A percentile compares a stretch with the other conserved stretches of the same genome.
Conservation (phyloP, 2,888 invertebrate species). For the Agonopterix subpropinquella region DNA sequence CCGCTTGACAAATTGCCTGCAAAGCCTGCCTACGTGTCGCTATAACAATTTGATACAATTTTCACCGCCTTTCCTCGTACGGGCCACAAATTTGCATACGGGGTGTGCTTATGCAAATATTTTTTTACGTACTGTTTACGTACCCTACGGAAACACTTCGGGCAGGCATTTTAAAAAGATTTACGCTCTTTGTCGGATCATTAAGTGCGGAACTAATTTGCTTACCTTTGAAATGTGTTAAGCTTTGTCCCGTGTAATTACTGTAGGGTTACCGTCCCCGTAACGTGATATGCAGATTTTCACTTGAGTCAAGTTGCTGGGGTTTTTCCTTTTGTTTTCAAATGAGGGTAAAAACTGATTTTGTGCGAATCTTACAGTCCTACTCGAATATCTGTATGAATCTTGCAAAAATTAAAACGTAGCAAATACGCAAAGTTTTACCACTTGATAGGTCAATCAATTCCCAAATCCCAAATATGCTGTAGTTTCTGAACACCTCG, state of each 20-base stretch:
- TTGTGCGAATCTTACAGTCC: no score
- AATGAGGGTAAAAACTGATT: no score
- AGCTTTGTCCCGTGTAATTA: conserved; percentile 68
- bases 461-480: no score
- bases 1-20: conserved; percentile 69
- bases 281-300: conserved; percentile 69
- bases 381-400: no score
- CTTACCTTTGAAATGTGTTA: conserved; percentile 75
- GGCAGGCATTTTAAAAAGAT: conserved; percentile 71
- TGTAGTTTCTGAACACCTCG: no score
- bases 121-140: conserved; percentile 67
- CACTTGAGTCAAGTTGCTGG: conserved; percentile 23
- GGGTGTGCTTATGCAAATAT: conserved; percentile 70
- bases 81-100: conserved; percentile 69
- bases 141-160: conserved; percentile 60
- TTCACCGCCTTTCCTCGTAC: conserved; percentile 61
- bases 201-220: conserved; percentile 75
- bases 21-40: conserved; percentile 63
- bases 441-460: no score
- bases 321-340: conserved; percentile 30
- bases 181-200: conserved; percentile 75
- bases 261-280: conserved; percentile 51
- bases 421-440: no score
- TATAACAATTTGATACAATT: conserved; percentile 74
- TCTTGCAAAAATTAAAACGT: no score